phyloP scores from a whole-genome alignment of 1,140 invertebrate species.

The Aphelenchoides besseyi region DNA sequence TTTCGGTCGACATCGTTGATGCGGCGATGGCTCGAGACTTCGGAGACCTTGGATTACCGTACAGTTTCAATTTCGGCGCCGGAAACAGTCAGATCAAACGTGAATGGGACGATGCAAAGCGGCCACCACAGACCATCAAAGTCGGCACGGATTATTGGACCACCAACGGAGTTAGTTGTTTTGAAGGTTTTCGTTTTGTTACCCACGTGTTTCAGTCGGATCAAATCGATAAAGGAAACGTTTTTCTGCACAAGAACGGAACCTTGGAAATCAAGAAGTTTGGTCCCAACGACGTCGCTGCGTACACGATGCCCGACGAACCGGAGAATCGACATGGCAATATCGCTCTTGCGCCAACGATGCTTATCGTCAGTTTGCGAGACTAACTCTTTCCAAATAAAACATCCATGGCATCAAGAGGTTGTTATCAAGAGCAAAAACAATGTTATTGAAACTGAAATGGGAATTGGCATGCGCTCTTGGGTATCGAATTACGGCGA shows the following conservation, averaged over 20 bases:
- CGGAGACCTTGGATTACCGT: background rate
- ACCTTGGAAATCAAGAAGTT: background rate
- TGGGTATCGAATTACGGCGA: no score
- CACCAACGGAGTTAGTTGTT: background rate
- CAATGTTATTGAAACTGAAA: no score
- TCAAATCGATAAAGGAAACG: background rate
- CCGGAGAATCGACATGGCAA: background rate
- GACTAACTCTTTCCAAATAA: no score
- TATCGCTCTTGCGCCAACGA: background rate
- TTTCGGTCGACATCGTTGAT: background rate
- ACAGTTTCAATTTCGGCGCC: background rate
- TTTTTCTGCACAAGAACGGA: background rate
- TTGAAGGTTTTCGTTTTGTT: background rate
- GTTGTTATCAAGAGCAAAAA: no score
- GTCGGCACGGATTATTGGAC: background rate
- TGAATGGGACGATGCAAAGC: background rate
- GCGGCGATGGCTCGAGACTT: background rate
- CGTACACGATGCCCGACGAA: constrained; percentile 16
- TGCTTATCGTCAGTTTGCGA: background rate
- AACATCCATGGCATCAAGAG: no score
- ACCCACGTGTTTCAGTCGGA: background rate
- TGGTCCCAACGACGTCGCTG: background rate
- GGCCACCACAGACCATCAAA: background rate
- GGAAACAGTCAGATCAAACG: background rate
- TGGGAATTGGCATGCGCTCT: no score